Percentiles rank a stretch among this genome's conserved stretches.
phyloP scores from a whole-genome alignment of 2,888 invertebrate genomes.

The Biston stratarius region DNA sequence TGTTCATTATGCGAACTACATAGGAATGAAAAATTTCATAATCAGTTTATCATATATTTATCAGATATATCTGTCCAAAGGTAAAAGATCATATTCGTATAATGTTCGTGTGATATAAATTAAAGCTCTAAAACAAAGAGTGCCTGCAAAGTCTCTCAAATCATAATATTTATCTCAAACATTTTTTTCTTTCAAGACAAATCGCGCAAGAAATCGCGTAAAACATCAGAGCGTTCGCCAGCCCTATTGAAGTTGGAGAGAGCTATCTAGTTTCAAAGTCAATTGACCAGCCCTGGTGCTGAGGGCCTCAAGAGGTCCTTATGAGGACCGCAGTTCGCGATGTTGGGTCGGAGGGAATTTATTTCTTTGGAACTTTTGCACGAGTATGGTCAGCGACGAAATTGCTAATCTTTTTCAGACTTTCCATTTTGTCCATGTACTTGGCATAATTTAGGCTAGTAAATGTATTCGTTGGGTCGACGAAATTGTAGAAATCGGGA shows the following conservation, averaged over 20 bases:
- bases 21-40: no score
- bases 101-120: not conserved
- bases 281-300: conserved; percentile 57
- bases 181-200: conserved; percentile 28
- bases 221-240: conserved; percentile 23
- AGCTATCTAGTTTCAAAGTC: conserved; percentile 64
- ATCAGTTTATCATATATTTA: no score
- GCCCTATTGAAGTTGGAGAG: conserved; percentile 50
- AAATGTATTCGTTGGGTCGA: not conserved
- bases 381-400: not conserved
- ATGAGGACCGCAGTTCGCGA: conserved; percentile 29
- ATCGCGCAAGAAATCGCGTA: conserved; percentile 45
- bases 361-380: not conserved
- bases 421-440: not conserved
- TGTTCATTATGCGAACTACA: no score
- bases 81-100: no score
- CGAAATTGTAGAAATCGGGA: no score
- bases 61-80: no score
- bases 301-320: conserved; percentile 50
- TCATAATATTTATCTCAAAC: conserved; percentile 47
- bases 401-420: not conserved
- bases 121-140: not conserved
- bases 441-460: no score
- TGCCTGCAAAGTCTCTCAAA: not conserved
- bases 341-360: not conserved